Conservation (phyloP, 2,113 vertebrate species). For the Dipodomys ordii region DNA sequence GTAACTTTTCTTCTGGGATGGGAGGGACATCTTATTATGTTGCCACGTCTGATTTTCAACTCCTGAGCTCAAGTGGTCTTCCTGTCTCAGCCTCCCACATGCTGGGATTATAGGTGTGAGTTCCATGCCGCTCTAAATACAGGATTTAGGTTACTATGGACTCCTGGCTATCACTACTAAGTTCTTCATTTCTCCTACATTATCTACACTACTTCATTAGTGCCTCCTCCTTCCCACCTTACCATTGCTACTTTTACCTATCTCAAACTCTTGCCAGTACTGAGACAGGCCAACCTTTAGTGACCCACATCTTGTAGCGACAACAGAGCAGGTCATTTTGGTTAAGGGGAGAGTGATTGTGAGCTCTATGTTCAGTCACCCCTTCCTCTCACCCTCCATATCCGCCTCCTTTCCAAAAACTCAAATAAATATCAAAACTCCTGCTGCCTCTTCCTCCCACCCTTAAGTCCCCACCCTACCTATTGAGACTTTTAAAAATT, state of each 20-base stretch:
- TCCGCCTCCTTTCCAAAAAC: background rate
- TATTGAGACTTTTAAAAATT: background rate
- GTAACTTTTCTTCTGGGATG: too few relatives aligned
- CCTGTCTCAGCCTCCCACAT: background rate
- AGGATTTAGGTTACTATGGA: background rate
- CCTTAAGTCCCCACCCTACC: background rate
- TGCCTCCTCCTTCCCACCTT: background rate
- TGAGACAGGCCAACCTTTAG: background rate
- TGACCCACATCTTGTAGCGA: background rate
- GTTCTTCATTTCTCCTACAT: background rate
- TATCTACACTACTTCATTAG: too few relatives aligned
- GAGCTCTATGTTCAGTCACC: background rate
- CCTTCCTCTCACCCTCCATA: background rate
- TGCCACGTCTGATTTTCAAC: background rate
- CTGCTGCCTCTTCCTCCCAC: background rate
- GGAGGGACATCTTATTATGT: background rate
- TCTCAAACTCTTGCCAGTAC: background rate
- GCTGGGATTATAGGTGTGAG: background rate
- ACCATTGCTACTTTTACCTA: background rate
- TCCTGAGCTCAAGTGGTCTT: background rate
- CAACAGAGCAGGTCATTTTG: background rate
- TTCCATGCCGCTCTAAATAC: background rate
- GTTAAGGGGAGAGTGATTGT: background rate
- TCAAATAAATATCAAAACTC: background rate
- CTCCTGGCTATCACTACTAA: background rate